These are phyloP conservation scores for Pemphredon lugubris DNA, from an alignment of 2,888 invertebrate species.

Conservation along the genomic window DNA sequence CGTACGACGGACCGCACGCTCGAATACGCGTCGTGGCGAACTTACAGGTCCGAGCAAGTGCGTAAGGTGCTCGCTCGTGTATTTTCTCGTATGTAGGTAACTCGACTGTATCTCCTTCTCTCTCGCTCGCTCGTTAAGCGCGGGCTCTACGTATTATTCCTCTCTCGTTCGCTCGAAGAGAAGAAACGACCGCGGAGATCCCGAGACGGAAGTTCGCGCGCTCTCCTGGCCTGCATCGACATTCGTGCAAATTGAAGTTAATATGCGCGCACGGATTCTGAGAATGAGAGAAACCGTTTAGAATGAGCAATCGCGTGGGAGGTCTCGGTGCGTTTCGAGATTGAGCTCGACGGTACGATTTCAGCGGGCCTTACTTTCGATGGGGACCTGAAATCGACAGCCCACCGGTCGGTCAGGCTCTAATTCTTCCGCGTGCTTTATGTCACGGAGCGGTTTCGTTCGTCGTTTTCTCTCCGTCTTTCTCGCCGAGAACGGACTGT, in stretches of 20 bases:
- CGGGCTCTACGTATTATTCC: too few relatives aligned
- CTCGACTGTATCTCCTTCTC: conserved; percentile 57
- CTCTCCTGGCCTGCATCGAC: conserved; percentile 73
- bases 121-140: conserved; percentile 34
- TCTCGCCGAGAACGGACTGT: background rate
- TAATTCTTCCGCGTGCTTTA: conserved; percentile 58
- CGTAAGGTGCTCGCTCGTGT: conserved; percentile 69
- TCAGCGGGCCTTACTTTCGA: conserved; percentile 52
- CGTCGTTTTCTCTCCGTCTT: conserved; percentile 10
- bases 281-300: background rate
- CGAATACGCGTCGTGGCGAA: conserved; percentile 39
- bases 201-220: conserved; percentile 64
- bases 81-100: conserved; percentile 70
- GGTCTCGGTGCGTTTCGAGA: background rate
- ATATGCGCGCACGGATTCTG: conserved; percentile 17
- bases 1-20: conserved; percentile 50
- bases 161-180: background rate
- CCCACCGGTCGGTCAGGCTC: conserved; percentile 68
- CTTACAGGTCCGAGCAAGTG: conserved; percentile 58
- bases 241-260: conserved; percentile 53
- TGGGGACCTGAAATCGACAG: conserved; percentile 15
- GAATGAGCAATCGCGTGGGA: background rate
- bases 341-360: background rate
- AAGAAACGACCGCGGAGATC: conserved; percentile 7
- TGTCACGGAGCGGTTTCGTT: conserved; percentile 6